These are phyloP conservation scores for Tauraco hartlaubi DNA, from an alignment of 2,797 vertebrate species.

Conservation along the genomic window DNA sequence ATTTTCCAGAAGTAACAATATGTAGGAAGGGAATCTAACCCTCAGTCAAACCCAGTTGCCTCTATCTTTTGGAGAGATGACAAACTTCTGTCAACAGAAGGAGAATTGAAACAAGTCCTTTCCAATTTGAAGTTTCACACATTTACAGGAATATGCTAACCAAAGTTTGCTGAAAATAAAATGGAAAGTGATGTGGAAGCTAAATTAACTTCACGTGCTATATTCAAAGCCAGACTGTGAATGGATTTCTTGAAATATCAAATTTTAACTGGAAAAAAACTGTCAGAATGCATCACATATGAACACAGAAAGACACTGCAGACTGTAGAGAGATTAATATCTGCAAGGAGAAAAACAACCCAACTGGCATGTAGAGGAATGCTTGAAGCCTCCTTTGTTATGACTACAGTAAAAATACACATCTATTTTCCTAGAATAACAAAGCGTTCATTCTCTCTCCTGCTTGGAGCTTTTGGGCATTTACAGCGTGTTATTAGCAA, in stretches of 20 bases:
- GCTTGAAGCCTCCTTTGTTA: slow-evolving; percentile 60
- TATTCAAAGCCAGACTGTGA: slow-evolving; percentile 31
- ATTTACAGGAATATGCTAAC: neutral
- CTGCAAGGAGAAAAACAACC: slow-evolving; percentile 19
- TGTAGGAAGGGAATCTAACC: neutral
- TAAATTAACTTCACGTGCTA: slow-evolving; percentile 39
- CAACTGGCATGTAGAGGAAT: slow-evolving; percentile 9
- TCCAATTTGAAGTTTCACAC: slow-evolving; percentile 29
- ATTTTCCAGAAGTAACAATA: neutral
- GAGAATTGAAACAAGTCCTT: slow-evolving; percentile 4
- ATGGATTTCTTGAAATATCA: slow-evolving; percentile 42
- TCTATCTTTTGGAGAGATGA: neutral
- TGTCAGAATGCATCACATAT: slow-evolving; percentile 39
- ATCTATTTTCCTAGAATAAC: slow-evolving; percentile 60
- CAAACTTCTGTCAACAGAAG: slow-evolving; percentile 2
- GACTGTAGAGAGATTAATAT: slow-evolving; percentile 22
- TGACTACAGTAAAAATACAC: slow-evolving; percentile 59
- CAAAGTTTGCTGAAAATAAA: slow-evolving; percentile 42
- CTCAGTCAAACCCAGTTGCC: neutral
- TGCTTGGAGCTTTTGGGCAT: slow-evolving; percentile 24
- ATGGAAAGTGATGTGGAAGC: slow-evolving; percentile 6
- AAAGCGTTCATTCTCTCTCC: slow-evolving; percentile 9
- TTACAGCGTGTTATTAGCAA: slow-evolving; percentile 14
- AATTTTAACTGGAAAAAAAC: slow-evolving; percentile 36
- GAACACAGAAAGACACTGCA: slow-evolving; percentile 13